Evolutionary conservation across 2,113 vertebrate species (phyloP).

Genomic region (Benitochromis conjunctus): DNA sequence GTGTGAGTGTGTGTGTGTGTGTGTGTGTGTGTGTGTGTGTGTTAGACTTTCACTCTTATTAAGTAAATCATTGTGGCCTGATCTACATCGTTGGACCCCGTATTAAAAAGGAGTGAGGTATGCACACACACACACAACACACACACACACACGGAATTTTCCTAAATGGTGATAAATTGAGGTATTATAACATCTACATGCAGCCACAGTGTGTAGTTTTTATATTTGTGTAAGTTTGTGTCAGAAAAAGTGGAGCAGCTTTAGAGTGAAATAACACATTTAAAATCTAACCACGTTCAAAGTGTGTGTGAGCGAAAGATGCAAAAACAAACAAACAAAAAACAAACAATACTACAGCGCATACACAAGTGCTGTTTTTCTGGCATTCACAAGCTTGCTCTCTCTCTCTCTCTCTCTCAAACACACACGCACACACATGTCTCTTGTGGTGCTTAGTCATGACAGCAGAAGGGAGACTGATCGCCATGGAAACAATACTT

Average conservation of each 20-base stretch:
- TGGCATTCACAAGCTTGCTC: not conserved
- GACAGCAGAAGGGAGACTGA: conserved; percentile 5
- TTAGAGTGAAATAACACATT: not conserved
- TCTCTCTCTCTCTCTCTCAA: not conserved
- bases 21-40: not conserved
- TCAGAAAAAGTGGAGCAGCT: not conserved
- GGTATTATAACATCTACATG: conserved; percentile 15
- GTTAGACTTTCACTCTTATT: not conserved
- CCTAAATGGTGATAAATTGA: conserved; percentile 20
- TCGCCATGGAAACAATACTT: conserved; percentile 45
- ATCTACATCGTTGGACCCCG: not conserved
- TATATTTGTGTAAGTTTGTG: not conserved
- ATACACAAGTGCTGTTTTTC: not conserved
- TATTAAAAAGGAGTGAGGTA: not conserved
- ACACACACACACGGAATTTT: not conserved
- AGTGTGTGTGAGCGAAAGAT: not conserved
- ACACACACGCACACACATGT: not conserved
- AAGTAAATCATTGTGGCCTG: not conserved
- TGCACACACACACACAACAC: not conserved
- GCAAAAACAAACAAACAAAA: not conserved
- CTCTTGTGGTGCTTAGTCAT: conserved; percentile 39
- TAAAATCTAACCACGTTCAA: not conserved
- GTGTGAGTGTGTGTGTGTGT: not conserved
- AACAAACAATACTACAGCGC: not conserved
- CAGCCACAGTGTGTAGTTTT: not conserved